Evolutionary conservation across 2,113 vertebrate genomes (phyloP).

Genomic region (Microcebus tavaratra): DNA sequence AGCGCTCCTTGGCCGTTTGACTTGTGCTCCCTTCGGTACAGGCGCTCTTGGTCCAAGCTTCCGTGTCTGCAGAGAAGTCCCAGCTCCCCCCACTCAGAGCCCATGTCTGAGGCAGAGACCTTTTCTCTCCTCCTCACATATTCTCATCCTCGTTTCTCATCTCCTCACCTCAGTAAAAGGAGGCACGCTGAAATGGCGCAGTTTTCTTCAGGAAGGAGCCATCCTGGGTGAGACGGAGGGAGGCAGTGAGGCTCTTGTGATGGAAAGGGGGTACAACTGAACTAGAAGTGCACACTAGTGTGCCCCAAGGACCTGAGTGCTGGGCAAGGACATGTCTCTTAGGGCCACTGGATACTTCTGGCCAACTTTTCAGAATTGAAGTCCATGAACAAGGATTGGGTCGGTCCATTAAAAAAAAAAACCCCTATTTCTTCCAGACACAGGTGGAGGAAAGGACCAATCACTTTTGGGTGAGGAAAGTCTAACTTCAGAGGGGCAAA

Average conservation of each 20-base stretch:
- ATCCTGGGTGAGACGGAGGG: no score
- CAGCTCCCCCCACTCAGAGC: not conserved
- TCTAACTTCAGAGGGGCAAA: slow-evolving; percentile 26
- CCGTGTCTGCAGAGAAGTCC: not conserved
- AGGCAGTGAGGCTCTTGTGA: not conserved
- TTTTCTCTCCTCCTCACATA: not conserved
- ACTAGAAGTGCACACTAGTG: accelerated
- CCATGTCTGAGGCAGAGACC: not conserved
- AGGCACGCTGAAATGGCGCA: not conserved
- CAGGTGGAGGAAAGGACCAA: slow-evolving; percentile 6
- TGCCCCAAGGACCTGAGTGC: not conserved
- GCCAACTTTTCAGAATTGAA: not conserved
- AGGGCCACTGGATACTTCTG: not conserved
- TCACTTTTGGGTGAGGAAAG: slow-evolving; percentile 9
- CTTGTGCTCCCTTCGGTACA: not conserved
- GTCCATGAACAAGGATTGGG: not conserved
- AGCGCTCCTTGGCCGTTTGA: not conserved
- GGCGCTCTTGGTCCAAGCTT: not conserved
- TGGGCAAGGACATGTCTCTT: not conserved
- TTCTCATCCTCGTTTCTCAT: not conserved
- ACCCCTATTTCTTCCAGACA: not conserved
- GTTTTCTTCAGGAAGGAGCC: not conserved
- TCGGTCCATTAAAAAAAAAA: not conserved
- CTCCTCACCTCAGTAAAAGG: not conserved
- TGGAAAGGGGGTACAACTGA: no score